These are phyloP conservation scores for Oryctes rhinoceros DNA, from an alignment of 1,140 invertebrate species.

Conservation along the genomic window DNA sequence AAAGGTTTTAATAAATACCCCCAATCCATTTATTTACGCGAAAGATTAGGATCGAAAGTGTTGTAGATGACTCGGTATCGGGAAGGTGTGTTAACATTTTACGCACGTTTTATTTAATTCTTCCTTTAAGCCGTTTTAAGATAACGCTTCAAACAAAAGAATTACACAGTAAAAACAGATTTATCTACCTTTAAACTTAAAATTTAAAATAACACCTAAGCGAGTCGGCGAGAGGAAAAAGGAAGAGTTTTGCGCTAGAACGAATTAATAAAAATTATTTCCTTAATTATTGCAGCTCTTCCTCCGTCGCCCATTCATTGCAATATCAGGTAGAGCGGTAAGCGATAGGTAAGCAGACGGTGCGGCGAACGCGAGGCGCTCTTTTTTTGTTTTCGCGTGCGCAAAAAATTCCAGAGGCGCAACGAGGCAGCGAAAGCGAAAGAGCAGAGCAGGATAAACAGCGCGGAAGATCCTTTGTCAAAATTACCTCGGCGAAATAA, in stretches of 20 bases:
- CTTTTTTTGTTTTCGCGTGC: background rate
- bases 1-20: too few species aligned
- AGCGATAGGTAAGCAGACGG: background rate
- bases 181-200: background rate
- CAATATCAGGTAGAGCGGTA: background rate
- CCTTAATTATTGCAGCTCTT: background rate
- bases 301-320: background rate
- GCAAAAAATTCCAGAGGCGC: conserved; percentile 14
- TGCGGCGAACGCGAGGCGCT: background rate
- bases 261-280: conserved; percentile 11
- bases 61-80: too few species aligned
- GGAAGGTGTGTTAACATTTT: too few species aligned
- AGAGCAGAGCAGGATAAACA: background rate
- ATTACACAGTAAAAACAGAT: background rate
- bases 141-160: too few species aligned
- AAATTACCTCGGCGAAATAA: conserved; percentile 28
- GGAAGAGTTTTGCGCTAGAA: background rate
- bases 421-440: conserved; percentile 4
- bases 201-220: background rate
- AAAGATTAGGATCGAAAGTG: too few species aligned
- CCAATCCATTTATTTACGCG: too few species aligned
- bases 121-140: too few species aligned
- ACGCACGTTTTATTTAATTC: too few species aligned
- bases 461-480: conserved; percentile 24
- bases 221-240: background rate